phyloP scores from a whole-genome alignment of 1,140 invertebrate genomes.

The Drosophila seguyi region DNA sequence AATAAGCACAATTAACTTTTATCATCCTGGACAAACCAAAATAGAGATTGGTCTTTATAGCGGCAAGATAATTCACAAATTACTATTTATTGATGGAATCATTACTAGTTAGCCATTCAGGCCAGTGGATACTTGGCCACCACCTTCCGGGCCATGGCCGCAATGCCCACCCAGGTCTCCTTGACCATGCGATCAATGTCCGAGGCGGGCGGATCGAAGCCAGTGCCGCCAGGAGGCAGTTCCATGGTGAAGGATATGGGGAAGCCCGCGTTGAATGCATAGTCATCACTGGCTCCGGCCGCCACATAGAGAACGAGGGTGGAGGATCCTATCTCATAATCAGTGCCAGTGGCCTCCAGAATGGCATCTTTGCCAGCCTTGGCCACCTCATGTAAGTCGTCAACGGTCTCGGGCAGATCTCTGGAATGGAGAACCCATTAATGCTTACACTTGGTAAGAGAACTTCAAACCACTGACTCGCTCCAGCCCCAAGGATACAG shows the following conservation, averaged over 20 bases:
- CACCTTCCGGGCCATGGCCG: constrained; percentile 73
- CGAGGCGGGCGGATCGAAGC: constrained; percentile 88
- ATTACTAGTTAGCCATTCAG: not conserved
- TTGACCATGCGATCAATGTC: constrained; percentile 87
- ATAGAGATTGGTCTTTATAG: not conserved
- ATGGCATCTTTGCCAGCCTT: constrained; percentile 85
- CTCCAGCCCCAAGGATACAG: constrained; percentile 91
- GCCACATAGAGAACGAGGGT: constrained; percentile 86
- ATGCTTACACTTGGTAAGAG: fast-evolving
- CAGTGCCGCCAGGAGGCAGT: constrained; percentile 87
- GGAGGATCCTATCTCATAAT: constrained; percentile 88
- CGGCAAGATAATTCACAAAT: constrained; percentile 11
- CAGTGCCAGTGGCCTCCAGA: constrained; percentile 84
- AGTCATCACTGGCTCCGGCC: constrained; percentile 88
- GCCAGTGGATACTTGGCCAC: constrained; percentile 66
- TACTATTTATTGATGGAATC: constrained; percentile 9
- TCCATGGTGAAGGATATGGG: constrained; percentile 90
- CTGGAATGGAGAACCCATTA: constrained; percentile 10
- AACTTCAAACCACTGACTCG: constrained; percentile 29
- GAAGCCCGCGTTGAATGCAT: constrained; percentile 87
- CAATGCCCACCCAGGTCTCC: constrained; percentile 90
- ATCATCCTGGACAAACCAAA: constrained; percentile 2
- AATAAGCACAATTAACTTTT: constrained; percentile 2
- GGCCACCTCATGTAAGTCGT: constrained; percentile 85
- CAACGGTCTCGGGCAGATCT: constrained; percentile 74